Percentiles rank a stretch among this genome's conserved stretches.
These are phyloP conservation scores for Apotomis betuletana DNA, from an alignment of 2,888 invertebrate genomes.

Conservation along the genomic window DNA sequence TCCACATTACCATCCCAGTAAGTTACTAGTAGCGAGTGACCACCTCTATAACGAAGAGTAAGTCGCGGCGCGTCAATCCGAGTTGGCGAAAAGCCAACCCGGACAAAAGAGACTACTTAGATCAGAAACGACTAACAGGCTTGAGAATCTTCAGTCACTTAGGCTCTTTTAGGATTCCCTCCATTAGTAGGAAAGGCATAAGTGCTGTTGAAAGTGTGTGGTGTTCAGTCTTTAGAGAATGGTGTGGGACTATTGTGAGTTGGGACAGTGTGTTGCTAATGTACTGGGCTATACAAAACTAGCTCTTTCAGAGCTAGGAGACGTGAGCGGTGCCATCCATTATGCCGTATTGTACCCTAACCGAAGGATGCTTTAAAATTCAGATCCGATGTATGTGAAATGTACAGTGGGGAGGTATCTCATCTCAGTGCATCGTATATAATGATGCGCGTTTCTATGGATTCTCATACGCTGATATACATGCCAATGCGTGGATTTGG, in stretches of 20 bases:
- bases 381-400: not conserved
- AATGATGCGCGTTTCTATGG: no score
- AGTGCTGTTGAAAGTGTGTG: not conserved
- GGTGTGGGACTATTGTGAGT: constrained; percentile 13
- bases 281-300: constrained; percentile 25
- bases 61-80: constrained; percentile 16
- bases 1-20: constrained; percentile 10
- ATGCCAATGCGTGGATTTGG: no score
- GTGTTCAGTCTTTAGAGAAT: not conserved
- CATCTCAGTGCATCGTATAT: no score
- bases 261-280: constrained; percentile 17
- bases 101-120: constrained; percentile 5
- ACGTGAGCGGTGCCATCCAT: constrained; percentile 21
- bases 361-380: not conserved
- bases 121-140: not conserved
- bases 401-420: not conserved
- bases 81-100: constrained; percentile 7
- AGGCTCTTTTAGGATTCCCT: not conserved
- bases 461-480: no score
- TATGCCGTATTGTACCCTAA: constrained; percentile 16
- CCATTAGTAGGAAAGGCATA: not conserved
- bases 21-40: constrained; percentile 10
- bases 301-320: constrained; percentile 23
- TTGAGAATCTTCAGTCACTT: not conserved
- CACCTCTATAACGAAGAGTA: constrained; percentile 20